Percentiles rank a stretch among this genome's conserved stretches.
Evolutionary conservation across 2,113 vertebrate species (phyloP).

Genomic region (Isichthys henryi): DNA sequence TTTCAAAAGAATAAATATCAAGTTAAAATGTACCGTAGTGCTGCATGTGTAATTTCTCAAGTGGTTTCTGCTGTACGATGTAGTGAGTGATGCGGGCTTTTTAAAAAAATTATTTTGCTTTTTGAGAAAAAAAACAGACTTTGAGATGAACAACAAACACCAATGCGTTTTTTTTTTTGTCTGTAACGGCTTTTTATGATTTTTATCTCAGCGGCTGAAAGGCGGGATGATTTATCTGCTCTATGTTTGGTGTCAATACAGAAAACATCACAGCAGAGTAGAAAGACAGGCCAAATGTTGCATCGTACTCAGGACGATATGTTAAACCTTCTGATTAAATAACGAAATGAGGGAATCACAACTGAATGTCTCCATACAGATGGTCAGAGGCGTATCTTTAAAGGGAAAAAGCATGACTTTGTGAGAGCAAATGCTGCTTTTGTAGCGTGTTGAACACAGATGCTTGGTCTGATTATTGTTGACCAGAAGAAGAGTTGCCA

Average conservation of each 20-base stretch:
- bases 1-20: not conserved
- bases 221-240: not conserved
- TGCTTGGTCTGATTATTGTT: not conserved
- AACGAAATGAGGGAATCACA: too few species aligned
- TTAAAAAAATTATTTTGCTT: not conserved
- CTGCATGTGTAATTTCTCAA: conserved; percentile 3
- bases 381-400: not conserved
- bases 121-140: not conserved
- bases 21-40: not conserved
- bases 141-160: not conserved
- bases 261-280: not conserved
- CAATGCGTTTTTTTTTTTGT: not conserved
- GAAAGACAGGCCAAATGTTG: not conserved
- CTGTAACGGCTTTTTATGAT: not conserved
- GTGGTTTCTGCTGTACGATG: not conserved
- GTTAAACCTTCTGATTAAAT: not conserved
- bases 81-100: not conserved
- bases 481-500: not conserved
- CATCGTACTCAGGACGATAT: not conserved
- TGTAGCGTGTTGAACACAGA: not conserved
- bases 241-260: not conserved
- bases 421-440: not conserved
- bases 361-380: not conserved
- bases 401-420: not conserved
- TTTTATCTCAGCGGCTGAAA: not conserved